Evolutionary conservation across 2,888 invertebrate species (phyloP).

Genomic region (Meganola albula): DNA sequence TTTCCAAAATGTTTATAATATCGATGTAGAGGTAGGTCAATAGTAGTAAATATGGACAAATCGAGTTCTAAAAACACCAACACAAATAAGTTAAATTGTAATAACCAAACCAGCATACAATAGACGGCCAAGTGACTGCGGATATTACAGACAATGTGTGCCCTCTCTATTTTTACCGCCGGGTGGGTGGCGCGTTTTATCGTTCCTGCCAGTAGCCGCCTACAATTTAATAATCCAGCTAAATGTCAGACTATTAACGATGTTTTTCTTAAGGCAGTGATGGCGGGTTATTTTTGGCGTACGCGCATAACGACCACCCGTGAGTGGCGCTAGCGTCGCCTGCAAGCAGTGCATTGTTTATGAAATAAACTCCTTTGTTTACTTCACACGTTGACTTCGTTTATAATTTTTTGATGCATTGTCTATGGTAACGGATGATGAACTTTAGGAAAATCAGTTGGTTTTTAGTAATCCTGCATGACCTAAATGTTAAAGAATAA

Average conservation of each 20-base stretch:
- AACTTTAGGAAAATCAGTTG: too few species aligned
- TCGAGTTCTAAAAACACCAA: too few species aligned
- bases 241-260: constrained; percentile 68
- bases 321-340: constrained; percentile 42
- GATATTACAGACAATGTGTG: constrained; percentile 38
- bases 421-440: constrained; percentile 28
- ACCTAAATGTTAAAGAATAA: too few species aligned
- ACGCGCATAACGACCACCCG: constrained; percentile 61
- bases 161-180: constrained; percentile 54
- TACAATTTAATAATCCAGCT: constrained; percentile 67
- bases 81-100: too few species aligned
- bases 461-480: too few species aligned
- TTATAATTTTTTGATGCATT: constrained; percentile 27
- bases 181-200: constrained; percentile 70
- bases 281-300: constrained; percentile 59
- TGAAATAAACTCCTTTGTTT: constrained; percentile 37
- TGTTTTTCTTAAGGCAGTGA: constrained; percentile 68
- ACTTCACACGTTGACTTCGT: constrained; percentile 37
- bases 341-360: constrained; percentile 28
- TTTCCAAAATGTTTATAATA: too few species aligned
- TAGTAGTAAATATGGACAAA: too few species aligned
- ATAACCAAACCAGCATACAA: neutral
- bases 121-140: constrained; percentile 19
- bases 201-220: constrained; percentile 64
- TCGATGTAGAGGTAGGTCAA: too few species aligned